Evolutionary conservation across 2,888 invertebrate species (phyloP).

Genomic region (Frankliniella fusca): DNA sequence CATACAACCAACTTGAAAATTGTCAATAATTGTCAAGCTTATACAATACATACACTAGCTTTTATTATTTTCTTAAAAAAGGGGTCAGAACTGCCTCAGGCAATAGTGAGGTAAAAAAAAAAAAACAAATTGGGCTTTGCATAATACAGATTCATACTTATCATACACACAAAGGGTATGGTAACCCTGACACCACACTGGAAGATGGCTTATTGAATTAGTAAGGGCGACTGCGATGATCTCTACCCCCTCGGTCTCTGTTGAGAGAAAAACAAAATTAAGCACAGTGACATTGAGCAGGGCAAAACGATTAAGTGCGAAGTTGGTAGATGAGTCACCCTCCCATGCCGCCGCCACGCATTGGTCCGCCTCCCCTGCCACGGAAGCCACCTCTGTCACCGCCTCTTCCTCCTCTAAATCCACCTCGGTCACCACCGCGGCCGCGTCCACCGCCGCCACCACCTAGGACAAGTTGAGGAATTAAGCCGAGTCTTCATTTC

Average conservation of each 20-base stretch:
- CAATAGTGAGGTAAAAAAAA: neutral
- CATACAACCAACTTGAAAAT: too few relatives aligned
- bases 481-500: too few relatives aligned
- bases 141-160: neutral
- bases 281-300: neutral
- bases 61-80: neutral
- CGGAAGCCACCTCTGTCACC: conserved; percentile 49
- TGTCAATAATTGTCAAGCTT: too few relatives aligned
- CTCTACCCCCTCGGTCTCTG: conserved; percentile 41
- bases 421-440: conserved; percentile 45
- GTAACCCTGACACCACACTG: neutral
- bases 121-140: neutral
- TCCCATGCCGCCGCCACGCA: conserved; percentile 46
- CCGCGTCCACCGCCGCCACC: conserved; percentile 46
- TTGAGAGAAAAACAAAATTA: conserved; percentile 33
- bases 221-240: conserved; percentile 42
- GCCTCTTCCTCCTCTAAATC: conserved; percentile 48
- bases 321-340: conserved; percentile 3
- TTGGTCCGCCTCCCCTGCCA: conserved; percentile 51
- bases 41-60: too few relatives aligned
- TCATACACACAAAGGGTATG: neutral
- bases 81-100: neutral
- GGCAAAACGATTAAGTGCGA: conserved; percentile 21
- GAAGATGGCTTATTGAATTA: conserved; percentile 31
- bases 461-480: conserved; percentile 36